Evolutionary conservation across 2,797 vertebrate genomes (phyloP).

Genomic region (Pantherophis vulpinus): DNA sequence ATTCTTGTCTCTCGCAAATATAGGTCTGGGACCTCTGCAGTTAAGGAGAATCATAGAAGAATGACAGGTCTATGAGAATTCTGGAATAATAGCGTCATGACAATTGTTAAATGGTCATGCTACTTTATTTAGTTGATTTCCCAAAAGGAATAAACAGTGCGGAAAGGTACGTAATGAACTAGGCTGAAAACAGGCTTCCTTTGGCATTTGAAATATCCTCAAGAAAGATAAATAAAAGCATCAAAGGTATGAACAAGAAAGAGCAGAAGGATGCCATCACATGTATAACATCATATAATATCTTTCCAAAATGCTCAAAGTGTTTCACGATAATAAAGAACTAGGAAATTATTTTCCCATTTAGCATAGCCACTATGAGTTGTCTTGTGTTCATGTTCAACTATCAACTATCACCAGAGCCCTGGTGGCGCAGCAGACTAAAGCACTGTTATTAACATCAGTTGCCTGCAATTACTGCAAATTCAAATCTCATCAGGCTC

Average conservation of each 20-base stretch:
- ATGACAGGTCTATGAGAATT: not conserved
- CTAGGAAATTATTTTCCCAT: not conserved
- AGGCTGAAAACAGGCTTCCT: not conserved
- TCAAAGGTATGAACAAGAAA: not conserved
- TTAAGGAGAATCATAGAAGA: not conserved
- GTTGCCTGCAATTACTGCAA: too few species aligned
- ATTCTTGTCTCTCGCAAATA: not conserved
- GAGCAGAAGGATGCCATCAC: not conserved
- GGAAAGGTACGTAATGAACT: not conserved
- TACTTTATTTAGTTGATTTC: not conserved
- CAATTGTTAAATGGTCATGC: not conserved
- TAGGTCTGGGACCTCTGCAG: not conserved
- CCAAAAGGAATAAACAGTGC: not conserved
- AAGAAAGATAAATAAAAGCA: not conserved
- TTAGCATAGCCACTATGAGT: not conserved
- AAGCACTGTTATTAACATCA: too few species aligned
- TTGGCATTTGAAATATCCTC: not conserved
- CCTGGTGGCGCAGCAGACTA: too few species aligned
- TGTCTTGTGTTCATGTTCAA: not conserved
- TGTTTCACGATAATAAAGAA: not conserved
- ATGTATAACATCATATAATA: not conserved
- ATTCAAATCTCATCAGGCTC: too few species aligned
- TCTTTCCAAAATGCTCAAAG: not conserved
- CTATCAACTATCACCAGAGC: not conserved
- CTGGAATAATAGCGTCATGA: not conserved